Conservation (phyloP, 2,888 invertebrate species). For the Neoitamus cyanurus region DNA sequence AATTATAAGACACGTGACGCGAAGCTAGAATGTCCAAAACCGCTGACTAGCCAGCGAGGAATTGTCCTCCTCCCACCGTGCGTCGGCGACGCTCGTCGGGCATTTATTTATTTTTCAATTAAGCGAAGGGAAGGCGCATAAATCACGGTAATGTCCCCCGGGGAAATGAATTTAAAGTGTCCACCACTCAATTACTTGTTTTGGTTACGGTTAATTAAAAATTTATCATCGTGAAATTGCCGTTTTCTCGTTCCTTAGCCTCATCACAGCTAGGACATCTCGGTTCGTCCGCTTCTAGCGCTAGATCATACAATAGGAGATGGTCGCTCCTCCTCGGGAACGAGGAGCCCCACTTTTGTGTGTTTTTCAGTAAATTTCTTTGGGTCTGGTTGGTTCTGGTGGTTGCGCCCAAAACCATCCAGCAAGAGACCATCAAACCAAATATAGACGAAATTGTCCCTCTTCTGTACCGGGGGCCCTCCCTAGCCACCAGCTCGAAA, state of each 20-base stretch:
- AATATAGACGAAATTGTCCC: conserved; percentile 32
- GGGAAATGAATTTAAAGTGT: conserved; percentile 43
- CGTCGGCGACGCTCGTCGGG: background rate
- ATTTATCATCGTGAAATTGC: conserved; percentile 42
- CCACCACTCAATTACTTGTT: conserved; percentile 45
- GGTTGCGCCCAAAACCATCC: background rate
- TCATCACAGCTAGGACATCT: background rate
- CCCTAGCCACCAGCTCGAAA: background rate
- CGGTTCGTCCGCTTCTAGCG: background rate
- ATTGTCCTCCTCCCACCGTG: background rate
- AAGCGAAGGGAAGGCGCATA: conserved; percentile 22
- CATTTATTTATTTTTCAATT: conserved; percentile 43
- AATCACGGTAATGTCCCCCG: conserved; percentile 36
- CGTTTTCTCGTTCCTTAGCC: background rate
- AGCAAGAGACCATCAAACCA: conserved; percentile 15
- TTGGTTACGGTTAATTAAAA: conserved; percentile 46
- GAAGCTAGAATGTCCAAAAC: background rate
- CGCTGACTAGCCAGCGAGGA: background rate
- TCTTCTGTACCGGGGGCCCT: background rate
- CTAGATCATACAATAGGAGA: background rate
- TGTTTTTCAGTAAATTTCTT: background rate
- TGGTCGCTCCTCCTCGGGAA: background rate
- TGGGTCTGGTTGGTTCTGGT: background rate
- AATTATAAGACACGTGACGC: conserved; percentile 17
- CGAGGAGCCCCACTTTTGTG: background rate